Conservation (phyloP, 2,113 vertebrate species). For the Platycercus adscitus region DNA sequence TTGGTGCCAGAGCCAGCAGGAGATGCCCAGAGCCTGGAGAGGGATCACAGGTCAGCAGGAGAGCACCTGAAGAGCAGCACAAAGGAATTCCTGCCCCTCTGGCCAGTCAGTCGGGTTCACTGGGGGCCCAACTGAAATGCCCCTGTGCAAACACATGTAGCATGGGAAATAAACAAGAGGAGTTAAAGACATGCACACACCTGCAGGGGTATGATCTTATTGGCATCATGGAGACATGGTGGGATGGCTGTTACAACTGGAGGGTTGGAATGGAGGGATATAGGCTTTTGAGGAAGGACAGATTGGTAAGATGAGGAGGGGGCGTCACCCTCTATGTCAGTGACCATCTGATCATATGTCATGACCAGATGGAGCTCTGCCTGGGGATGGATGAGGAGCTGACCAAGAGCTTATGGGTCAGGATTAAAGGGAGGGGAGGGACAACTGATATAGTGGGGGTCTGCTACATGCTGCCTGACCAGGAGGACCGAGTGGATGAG, state of each 20-base stretch:
- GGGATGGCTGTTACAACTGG: background rate
- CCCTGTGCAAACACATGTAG: background rate
- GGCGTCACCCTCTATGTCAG: background rate
- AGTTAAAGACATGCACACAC: background rate
- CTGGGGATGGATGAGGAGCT: background rate
- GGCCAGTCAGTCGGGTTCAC: background rate
- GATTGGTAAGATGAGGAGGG: background rate
- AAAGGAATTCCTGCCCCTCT: background rate
- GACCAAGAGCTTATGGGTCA: background rate
- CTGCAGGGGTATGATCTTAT: background rate
- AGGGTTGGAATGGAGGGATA: background rate
- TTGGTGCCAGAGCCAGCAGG: background rate
- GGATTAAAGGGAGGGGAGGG: background rate
- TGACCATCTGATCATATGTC: background rate
- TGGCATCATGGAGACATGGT: background rate
- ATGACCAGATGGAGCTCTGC: background rate
- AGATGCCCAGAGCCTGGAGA: background rate
- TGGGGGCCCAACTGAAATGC: background rate
- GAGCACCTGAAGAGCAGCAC: background rate
- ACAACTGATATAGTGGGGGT: background rate
- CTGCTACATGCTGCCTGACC: background rate
- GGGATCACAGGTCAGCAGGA: background rate
- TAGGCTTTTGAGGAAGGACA: background rate
- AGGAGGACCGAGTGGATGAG: background rate
- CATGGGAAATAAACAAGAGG: background rate